phyloP scores from a whole-genome alignment of 2,888 invertebrate genomes.

The Rhopalosiphum nymphaeae region DNA sequence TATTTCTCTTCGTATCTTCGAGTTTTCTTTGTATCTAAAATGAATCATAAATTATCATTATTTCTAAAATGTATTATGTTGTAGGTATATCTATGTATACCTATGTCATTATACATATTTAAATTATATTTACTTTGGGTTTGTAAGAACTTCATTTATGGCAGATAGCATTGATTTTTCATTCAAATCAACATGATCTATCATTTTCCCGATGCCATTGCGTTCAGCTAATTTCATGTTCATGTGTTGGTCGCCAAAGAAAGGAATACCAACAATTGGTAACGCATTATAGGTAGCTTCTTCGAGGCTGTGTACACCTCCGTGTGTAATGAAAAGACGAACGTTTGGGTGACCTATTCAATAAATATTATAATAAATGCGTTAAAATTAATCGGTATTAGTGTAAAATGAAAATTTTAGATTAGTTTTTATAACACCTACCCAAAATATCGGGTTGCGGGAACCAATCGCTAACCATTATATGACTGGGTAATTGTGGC shows the following conservation, averaged over 20 bases:
- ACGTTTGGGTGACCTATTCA: slow-evolving; percentile 65
- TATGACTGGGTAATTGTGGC: slow-evolving; percentile 50
- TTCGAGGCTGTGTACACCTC: slow-evolving; percentile 65
- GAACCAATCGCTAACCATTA: slow-evolving; percentile 63
- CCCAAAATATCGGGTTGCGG: slow-evolving; percentile 66
- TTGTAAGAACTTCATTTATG: slow-evolving; percentile 54
- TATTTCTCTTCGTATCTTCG: slow-evolving; percentile 45
- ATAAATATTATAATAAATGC: background rate
- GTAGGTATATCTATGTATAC: too few species aligned
- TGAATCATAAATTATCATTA: background rate
- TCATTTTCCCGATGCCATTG: slow-evolving; percentile 56
- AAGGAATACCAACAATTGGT: slow-evolving; percentile 65
- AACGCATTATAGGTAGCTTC: slow-evolving; percentile 62
- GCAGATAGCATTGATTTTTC: slow-evolving; percentile 39
- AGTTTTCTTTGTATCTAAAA: slow-evolving; percentile 59
- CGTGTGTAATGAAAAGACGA: slow-evolving; percentile 66
- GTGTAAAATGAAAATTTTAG: background rate
- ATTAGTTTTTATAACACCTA: background rate
- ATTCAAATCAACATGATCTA: slow-evolving; percentile 38
- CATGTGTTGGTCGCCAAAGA: slow-evolving; percentile 65
- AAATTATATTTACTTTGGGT: slow-evolving; percentile 54
- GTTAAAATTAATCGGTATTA: background rate
- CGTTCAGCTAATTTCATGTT: slow-evolving; percentile 61
- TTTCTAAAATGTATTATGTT: background rate
- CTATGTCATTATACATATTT: background rate